Evolutionary conservation across 2,888 invertebrate genomes (phyloP), one percentile per base, ranked within the genome.

Genomic region (Empis livida): DNA sequence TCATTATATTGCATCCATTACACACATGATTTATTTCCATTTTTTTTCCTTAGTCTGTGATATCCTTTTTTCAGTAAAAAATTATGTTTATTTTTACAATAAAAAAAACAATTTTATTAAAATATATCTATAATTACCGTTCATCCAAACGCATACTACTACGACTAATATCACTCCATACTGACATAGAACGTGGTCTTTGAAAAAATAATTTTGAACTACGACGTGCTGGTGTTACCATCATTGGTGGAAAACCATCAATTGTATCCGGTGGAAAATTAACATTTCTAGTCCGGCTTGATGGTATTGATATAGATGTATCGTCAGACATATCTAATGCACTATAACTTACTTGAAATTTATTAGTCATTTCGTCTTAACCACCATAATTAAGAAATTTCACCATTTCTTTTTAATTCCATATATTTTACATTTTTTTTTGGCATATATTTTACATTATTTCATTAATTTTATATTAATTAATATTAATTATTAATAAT

Each of bases 131-230:
- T n/a, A n/a, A n/a, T 59, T 65, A 70, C 69, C 69, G 64, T 60
- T 70, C 69, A 59, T 70, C 69, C 60, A 86, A 75, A 59, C 82
- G 78, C 74, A 86, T 84, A 64, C 86, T 87, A 55, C 85, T 86
- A 48, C 87, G 76, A 60, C 87, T 87, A 63, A 88, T 80, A 62
- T 88, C 88, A 60, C 88, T 88, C 88, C 88, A 88, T 37, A 85
- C 87, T 61, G 87, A 88, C 84, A 88, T 84, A 54, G 87, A 87
- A 35, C 81, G 73, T 3, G 79, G 87, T 64, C 71, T 75, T 51
- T 72, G 74, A 53, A 67, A 67, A 48, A 70, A 60, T 39, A 54
- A 51, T 52, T 66, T 65, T 35, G 69, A 70, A 38, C 66, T 66
- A 44, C 70, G 63, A 14, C 68, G 59, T 14, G 63, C 57, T 45